Conservation (phyloP, 2,888 invertebrate species). For the Panzeria rudis region DNA sequence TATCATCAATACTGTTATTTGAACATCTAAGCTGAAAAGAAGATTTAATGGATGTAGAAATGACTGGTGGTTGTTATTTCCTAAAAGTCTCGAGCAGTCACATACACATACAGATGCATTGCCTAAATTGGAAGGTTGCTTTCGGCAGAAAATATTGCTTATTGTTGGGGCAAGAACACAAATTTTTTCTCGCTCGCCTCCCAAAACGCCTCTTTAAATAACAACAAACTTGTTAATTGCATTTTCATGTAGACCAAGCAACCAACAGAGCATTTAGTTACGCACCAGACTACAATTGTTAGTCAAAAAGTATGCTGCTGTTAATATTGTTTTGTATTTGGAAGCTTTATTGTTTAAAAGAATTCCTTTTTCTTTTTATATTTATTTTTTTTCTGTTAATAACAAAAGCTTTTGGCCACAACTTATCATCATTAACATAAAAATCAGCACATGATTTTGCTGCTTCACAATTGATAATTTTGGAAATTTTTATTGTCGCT, state of each 20-base stretch:
- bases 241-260: slow-evolving; percentile 63
- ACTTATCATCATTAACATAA: slow-evolving; percentile 23
- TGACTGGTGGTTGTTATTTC: slow-evolving; percentile 22
- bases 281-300: slow-evolving; percentile 28
- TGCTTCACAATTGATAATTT: slow-evolving; percentile 47
- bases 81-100: not conserved
- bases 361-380: not conserved
- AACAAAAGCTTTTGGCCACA: slow-evolving; percentile 52
- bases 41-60: slow-evolving; percentile 21
- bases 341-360: not conserved
- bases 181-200: not conserved
- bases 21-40: slow-evolving; percentile 19
- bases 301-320: slow-evolving; percentile 4
- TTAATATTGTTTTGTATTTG: not conserved
- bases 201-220: slow-evolving; percentile 45
- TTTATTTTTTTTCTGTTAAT: slow-evolving; percentile 13
- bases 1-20: slow-evolving; percentile 44
- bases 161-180: slow-evolving; percentile 16
- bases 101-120: not conserved
- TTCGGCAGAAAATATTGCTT: not conserved
- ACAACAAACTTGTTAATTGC: slow-evolving; percentile 61
- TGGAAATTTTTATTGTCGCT: slow-evolving; percentile 27
- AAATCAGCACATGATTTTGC: slow-evolving; percentile 39
- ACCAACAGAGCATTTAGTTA: slow-evolving; percentile 30
- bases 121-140: slow-evolving; percentile 8